Evolutionary conservation across 2,797 vertebrate species (phyloP).

Genomic region (Mycteria americana): DNA sequence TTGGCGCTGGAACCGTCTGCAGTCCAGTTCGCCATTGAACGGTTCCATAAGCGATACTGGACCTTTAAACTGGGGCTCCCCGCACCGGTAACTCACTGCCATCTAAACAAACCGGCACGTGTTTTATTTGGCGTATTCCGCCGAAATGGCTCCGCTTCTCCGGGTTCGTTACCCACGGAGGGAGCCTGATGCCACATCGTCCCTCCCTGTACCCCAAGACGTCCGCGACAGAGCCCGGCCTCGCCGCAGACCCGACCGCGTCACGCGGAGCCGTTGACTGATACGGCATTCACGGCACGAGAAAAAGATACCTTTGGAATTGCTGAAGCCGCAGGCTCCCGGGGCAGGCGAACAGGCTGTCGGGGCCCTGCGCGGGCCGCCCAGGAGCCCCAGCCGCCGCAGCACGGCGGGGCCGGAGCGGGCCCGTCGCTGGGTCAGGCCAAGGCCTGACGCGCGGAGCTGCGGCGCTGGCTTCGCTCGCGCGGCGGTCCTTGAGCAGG

Average conservation of each 20-base stretch:
- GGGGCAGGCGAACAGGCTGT: background rate
- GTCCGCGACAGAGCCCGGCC: background rate
- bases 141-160: background rate
- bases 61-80: no score
- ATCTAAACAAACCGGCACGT: background rate
- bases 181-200: background rate
- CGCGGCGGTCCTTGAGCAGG: background rate
- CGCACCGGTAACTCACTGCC: background rate
- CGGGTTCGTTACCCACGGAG: background rate
- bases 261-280: background rate
- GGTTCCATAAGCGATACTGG: background rate
- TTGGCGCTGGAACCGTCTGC: background rate
- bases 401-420: no score
- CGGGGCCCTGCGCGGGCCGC: no score
- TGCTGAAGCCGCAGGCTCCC: background rate
- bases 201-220: background rate
- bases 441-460: no score
- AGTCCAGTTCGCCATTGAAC: background rate
- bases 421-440: no score
- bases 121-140: background rate
- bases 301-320: background rate
- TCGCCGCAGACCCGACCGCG: background rate
- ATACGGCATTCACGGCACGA: accelerated
- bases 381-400: no score
- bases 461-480: no score